Conservation (phyloP, 2,113 vertebrate genomes). For the Ammodytes marinus region DNA sequence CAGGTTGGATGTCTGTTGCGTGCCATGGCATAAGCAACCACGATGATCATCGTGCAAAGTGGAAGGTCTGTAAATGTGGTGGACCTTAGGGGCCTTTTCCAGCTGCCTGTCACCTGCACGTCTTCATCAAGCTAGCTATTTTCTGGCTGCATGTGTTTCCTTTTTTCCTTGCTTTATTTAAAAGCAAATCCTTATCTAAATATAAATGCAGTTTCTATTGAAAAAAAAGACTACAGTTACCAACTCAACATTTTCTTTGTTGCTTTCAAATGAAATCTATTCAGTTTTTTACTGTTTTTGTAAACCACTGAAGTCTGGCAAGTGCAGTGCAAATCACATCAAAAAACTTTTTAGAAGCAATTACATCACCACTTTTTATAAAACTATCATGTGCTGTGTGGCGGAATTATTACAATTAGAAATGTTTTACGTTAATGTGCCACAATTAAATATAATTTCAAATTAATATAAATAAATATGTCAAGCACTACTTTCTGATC, state of each 20-base stretch:
- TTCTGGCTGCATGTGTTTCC: neutral
- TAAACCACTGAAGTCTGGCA: neutral
- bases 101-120: neutral
- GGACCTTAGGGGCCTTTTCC: neutral
- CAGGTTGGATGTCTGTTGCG: slow-evolving; percentile 41
- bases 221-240: neutral
- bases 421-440: neutral
- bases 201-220: neutral
- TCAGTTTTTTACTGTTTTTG: neutral
- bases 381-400: neutral
- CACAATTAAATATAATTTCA: slow-evolving; percentile 4
- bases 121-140: neutral
- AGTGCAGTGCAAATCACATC: neutral
- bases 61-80: neutral
- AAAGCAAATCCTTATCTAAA: neutral
- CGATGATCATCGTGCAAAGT: neutral
- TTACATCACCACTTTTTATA: neutral
- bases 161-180: neutral
- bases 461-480: slow-evolving; percentile 1
- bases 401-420: neutral
- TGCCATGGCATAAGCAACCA: neutral
- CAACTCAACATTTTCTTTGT: neutral
- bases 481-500: neutral
- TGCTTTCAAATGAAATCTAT: neutral
- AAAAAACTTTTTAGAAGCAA: neutral